Percentiles rank a stretch among this genome's conserved stretches.
Evolutionary conservation across 2,113 vertebrate species (phyloP).

Genomic region (Sinocyclocheilus rhinocerous): DNA sequence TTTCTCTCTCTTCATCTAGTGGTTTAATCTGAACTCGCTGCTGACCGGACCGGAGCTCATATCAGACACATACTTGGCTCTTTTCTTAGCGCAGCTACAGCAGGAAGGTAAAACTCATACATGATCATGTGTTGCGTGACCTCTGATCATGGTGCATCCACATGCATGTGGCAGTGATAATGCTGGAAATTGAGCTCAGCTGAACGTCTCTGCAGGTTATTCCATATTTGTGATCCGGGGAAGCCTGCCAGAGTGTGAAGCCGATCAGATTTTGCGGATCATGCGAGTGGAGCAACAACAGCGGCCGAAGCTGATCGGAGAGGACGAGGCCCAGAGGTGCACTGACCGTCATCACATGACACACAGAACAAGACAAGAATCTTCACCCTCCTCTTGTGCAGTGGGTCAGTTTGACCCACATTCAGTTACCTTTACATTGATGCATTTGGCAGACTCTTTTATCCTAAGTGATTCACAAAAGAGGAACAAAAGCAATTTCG

Average conservation of each 20-base stretch:
- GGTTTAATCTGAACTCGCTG: conserved; percentile 99
- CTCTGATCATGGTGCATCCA: neutral
- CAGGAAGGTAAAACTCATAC: conserved; percentile 87
- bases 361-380: neutral
- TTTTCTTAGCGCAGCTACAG: conserved; percentile 98
- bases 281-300: conserved; percentile 94
- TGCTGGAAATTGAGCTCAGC: neutral
- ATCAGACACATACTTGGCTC: conserved; percentile 98
- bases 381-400: neutral
- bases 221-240: conserved; percentile 99
- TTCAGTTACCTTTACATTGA: too few species aligned
- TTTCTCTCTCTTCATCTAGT: conserved; percentile 77
- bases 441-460: too few species aligned
- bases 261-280: conserved; percentile 92
- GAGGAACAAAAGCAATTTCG: too few species aligned
- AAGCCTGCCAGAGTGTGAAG: conserved; percentile 95
- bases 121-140: too few species aligned
- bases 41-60: conserved; percentile 98
- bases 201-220: conserved; percentile 83
- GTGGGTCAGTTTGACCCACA: neutral
- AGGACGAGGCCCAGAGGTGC: conserved; percentile 82
- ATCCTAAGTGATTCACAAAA: too few species aligned
- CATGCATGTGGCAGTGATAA: neutral
- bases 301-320: conserved; percentile 92
- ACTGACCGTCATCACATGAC: neutral